Evolutionary conservation across 2,797 vertebrate species (phyloP), one percentile per base, ranked within the genome.

Genomic region (Platyrinchus mystaceus): DNA sequence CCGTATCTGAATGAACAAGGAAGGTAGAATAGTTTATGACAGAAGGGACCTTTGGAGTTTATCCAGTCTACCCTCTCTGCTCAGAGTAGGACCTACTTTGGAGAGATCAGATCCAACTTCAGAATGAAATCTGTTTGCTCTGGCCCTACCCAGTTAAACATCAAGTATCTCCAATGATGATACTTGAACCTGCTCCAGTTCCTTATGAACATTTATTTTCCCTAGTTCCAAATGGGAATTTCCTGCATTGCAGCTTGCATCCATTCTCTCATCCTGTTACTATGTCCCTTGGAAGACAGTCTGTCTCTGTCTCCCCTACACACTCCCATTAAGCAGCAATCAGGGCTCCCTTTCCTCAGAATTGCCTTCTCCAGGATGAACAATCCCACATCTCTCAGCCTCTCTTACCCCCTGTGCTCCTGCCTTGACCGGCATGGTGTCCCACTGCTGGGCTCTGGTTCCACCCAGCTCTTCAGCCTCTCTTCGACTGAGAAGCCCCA

Each of bases 361-460:
- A 16, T 63, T 34, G n/a, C 63, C 30, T 46, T 44, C n/a, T 55
- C 12, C 36, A 67, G 32, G 4, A 14, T 28, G 32, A 47, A 1
- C 17, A 32, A 37, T 28, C 22, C 9, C 52, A 55, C 4, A 3
- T 56, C 32, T 52, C 6, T 4, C 19, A 69, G 50, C 32, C 18
- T 47, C 14, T 63, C 4, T 0, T 5, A 23, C 5, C 12, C 24
- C 10, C 23, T 19, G 26, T 23, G 11, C 32, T 84, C 37, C 71
- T 12, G 24, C 14, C 60, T 53, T 34, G 18, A 32, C 4, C 55
- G 47, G 34, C 28, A 43, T 1, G 1, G 21, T 11, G 30, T 15
- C 44, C 47, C 36, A 14, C 27, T 0, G 0, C 23, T 39, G 47
- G 7, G 13, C 3, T 86, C 14, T 3, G 3, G 15, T 4, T 81